Evolutionary conservation across 2,888 invertebrate genomes (phyloP).

Genomic region (Drosophila mulleri): DNA sequence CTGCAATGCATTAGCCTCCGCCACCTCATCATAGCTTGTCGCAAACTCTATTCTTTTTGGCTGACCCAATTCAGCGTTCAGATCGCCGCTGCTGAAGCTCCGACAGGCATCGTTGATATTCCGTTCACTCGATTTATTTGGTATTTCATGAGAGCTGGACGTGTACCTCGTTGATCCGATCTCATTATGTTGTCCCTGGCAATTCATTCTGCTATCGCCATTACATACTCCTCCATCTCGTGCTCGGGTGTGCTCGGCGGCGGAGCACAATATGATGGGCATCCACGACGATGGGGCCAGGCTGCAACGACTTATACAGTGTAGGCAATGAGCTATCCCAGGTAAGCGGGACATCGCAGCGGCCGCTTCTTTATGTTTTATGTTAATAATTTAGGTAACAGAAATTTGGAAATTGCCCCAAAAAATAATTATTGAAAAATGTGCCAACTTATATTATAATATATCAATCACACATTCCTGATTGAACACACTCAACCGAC

Average conservation of each 20-base stretch:
- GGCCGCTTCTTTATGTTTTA: background rate
- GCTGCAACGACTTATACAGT: background rate
- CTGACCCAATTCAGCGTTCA: background rate
- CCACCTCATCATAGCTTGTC: background rate
- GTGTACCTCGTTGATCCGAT: background rate
- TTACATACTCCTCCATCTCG: background rate
- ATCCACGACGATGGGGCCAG: slow-evolving; percentile 3
- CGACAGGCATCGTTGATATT: too few species aligned
- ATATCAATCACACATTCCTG: background rate
- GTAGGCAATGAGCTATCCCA: background rate
- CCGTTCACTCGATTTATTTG: background rate
- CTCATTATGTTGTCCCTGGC: background rate
- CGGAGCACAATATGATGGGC: background rate
- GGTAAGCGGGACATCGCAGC: slow-evolving; percentile 12
- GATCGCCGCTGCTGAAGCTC: background rate
- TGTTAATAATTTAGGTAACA: slow-evolving; percentile 2
- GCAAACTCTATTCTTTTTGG: fast-evolving
- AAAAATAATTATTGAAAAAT: background rate
- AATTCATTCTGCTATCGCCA: background rate
- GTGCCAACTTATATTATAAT: background rate
- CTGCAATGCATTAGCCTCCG: background rate
- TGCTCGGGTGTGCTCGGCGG: background rate
- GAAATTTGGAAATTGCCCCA: slow-evolving; percentile 6
- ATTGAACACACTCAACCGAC: background rate
- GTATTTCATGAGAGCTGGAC: background rate